phyloP scores from a whole-genome alignment of 2,113 vertebrate species.

The Tringa solitaria region DNA sequence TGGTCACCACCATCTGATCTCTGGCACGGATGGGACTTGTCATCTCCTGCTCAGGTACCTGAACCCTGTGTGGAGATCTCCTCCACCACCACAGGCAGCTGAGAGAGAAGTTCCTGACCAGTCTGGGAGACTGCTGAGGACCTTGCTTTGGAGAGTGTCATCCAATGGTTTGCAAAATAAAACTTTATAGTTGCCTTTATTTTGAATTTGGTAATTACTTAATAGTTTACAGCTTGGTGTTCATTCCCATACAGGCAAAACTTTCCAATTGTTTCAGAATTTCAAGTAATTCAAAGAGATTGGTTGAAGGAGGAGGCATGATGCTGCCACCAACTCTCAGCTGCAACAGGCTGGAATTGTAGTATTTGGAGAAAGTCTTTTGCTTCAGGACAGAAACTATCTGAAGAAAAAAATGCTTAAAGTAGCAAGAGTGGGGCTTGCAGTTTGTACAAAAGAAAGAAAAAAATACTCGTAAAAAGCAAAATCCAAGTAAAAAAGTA shows the following conservation, averaged over 20 bases:
- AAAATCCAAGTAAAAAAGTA: background rate
- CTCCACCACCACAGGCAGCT: background rate
- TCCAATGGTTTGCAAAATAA: background rate
- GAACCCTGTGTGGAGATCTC: background rate
- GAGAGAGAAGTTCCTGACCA: background rate
- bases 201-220: background rate
- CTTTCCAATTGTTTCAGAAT: background rate
- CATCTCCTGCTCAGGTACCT: background rate
- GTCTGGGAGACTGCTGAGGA: fast-evolving
- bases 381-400: background rate
- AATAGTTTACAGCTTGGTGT: background rate
- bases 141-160: background rate
- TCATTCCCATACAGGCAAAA: background rate
- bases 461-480: background rate
- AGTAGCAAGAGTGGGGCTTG: background rate
- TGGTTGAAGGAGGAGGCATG: background rate
- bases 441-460: background rate
- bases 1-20: background rate
- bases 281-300: background rate
- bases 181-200: background rate
- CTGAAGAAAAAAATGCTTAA: background rate
- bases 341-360: background rate
- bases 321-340: background rate
- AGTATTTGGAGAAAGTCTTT: background rate
- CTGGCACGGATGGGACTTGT: background rate